These are phyloP conservation scores for Camponotus fellah DNA, from an alignment of 2,888 invertebrate species.

Conservation along the genomic window DNA sequence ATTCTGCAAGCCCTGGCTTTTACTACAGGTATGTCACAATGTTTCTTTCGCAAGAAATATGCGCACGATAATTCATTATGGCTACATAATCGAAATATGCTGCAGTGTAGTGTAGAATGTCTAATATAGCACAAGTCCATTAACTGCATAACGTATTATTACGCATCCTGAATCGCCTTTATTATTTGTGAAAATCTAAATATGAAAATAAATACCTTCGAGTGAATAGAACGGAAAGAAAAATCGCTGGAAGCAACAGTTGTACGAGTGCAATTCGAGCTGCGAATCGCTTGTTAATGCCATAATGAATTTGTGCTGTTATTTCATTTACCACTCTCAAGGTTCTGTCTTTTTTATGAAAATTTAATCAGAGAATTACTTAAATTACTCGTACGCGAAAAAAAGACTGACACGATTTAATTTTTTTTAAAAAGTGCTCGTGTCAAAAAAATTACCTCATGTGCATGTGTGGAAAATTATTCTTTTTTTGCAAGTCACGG, in stretches of 20 bases:
- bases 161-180: neutral
- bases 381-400: neutral
- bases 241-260: neutral
- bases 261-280: neutral
- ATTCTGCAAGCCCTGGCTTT: conserved; percentile 39
- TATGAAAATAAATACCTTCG: neutral
- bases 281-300: conserved; percentile 37
- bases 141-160: neutral
- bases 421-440: neutral
- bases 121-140: neutral
- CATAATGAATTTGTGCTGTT: neutral
- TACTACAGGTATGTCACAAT: conserved; percentile 39
- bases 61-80: conserved; percentile 39
- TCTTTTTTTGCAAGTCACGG: conserved; percentile 32
- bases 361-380: conserved; percentile 29
- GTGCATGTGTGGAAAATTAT: neutral
- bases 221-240: neutral
- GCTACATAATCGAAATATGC: conserved; percentile 27
- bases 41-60: conserved; percentile 23
- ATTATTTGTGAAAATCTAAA: neutral
- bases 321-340: neutral
- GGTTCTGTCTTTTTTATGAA: conserved; percentile 5
- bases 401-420: neutral
- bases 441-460: neutral
- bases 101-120: neutral